Base-by-base conservation (phyloP, 2,797 vertebrate genomes). In the Loriculus beryllinus region DNA sequence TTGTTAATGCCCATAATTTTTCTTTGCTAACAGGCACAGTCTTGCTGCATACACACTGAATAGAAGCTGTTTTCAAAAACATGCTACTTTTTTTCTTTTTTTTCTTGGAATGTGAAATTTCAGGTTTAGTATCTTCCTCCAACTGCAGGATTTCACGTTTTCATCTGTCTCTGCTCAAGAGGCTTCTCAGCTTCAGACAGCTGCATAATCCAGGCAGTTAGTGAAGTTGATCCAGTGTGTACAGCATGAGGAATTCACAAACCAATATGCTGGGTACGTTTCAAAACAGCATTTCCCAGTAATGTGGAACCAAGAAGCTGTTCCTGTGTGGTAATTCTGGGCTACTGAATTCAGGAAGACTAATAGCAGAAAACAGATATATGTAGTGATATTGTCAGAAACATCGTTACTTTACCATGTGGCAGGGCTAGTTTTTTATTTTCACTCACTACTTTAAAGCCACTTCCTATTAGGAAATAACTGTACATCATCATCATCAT, bases 321-420 rank as follows among this genome's bases (percentile, higher is more conserved):
- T 37, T 90, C 28, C 43, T 56, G 20, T 48, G n/a, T 87, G 51
- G 52, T 54, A 56, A 31, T 91, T 94, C 51, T 67, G n/a, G 23
- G 26, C 42, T 75, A 37, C 49, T 45, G 69, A 92, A 82, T 70
- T 72, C 47, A 26, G 49, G 63, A 71, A 75, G 47, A 70, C 37
- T 47, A 85, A 57, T 3, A 57, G 40, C 60, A 87, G 69, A 59
- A 72, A 64, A 12, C 14, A 86, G 21, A 49, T 65, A 20, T 0
- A 15, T 9, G 2, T 17, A 62, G 29, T 23, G 71, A 65, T 22
- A 2, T 42, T 65, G 40, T 64, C 49, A 65, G 62, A 80, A 51
- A 65, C 1, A 2, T 4, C 2, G 0, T 60, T 23, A 68, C 4
- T 12, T 43, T 9, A 68, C 59, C 1, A 1, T 22, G 8, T 33